Percentiles rank a stretch among this genome's conserved stretches.
phyloP scores from a whole-genome alignment of 2,888 invertebrate species.

The Lasioglossum malachurum region DNA sequence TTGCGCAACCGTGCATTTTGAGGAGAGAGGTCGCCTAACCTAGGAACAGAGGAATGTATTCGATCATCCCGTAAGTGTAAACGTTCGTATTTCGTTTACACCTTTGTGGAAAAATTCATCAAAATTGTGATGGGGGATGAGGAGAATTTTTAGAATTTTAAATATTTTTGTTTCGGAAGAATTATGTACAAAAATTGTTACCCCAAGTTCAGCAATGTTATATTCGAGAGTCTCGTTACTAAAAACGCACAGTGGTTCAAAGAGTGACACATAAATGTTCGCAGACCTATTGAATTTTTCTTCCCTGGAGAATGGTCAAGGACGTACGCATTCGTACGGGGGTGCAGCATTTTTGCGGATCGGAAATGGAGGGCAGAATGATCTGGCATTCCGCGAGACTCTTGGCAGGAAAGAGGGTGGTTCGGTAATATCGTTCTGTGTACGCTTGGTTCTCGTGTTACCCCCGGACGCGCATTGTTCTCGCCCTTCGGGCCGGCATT shows the following conservation, averaged over 20 bases:
- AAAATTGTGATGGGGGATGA: background rate
- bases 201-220: no score
- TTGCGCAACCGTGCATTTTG: background rate
- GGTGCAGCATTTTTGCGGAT: background rate
- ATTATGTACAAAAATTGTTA: no score
- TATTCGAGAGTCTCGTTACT: no score
- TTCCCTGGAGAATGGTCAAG: background rate
- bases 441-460: slow-evolving; percentile 81
- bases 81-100: background rate
- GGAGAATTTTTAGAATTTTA: no score
- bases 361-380: background rate
- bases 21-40: background rate
- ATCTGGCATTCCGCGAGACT: slow-evolving; percentile 56
- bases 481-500: slow-evolving; percentile 80
- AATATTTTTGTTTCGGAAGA: no score
- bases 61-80: background rate
- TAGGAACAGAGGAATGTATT: background rate
- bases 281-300: background rate
- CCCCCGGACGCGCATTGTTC: slow-evolving; percentile 81
- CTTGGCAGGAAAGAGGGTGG: slow-evolving; percentile 74
- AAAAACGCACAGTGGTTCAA: no score
- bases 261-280: no score
- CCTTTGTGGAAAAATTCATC: background rate
- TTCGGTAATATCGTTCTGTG: slow-evolving; percentile 82
- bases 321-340: background rate